Conservation (phyloP, 1,140 invertebrate genomes). For the Sogatella furcifera region DNA sequence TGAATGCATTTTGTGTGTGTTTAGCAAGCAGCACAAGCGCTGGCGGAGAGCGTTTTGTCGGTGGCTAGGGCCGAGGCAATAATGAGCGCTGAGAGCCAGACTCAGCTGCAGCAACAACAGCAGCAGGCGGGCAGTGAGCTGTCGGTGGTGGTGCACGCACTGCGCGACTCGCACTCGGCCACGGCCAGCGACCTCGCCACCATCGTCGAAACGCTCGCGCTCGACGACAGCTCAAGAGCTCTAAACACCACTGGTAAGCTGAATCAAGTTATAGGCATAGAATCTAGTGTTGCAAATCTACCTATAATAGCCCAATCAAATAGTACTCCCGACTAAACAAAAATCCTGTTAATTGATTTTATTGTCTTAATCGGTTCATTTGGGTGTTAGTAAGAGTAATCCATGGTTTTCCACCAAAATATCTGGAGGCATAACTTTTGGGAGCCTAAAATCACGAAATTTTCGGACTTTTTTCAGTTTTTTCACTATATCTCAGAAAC, state of each 20-base stretch:
- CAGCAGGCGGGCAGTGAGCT: slow-evolving; percentile 30
- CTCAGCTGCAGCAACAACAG: slow-evolving; percentile 19
- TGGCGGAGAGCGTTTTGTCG: slow-evolving; percentile 76
- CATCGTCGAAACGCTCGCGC: slow-evolving; percentile 66
- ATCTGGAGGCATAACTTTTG: too few relatives aligned
- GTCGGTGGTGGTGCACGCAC: slow-evolving; percentile 43
- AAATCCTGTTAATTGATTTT: too few relatives aligned
- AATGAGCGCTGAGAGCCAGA: slow-evolving; percentile 47
- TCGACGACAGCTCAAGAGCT: slow-evolving; percentile 43
- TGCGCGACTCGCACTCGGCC: slow-evolving; percentile 42
- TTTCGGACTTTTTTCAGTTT: too few relatives aligned
- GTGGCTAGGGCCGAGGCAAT: slow-evolving; percentile 69
- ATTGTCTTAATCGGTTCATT: too few relatives aligned
- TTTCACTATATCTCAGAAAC: too few relatives aligned
- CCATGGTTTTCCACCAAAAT: too few relatives aligned
- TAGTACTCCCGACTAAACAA: too few relatives aligned
- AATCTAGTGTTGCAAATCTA: too few relatives aligned
- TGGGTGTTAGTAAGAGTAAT: too few relatives aligned
- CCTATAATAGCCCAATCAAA: too few relatives aligned
- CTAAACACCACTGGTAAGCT: slow-evolving; percentile 13
- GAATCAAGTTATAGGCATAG: too few relatives aligned
- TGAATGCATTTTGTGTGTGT: slow-evolving; percentile 9
- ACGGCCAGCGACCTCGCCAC: slow-evolving; percentile 63
- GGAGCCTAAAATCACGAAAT: too few relatives aligned
- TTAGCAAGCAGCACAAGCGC: slow-evolving; percentile 76